Conservation (phyloP, 2,113 vertebrate species). For the Natator depressus region DNA sequence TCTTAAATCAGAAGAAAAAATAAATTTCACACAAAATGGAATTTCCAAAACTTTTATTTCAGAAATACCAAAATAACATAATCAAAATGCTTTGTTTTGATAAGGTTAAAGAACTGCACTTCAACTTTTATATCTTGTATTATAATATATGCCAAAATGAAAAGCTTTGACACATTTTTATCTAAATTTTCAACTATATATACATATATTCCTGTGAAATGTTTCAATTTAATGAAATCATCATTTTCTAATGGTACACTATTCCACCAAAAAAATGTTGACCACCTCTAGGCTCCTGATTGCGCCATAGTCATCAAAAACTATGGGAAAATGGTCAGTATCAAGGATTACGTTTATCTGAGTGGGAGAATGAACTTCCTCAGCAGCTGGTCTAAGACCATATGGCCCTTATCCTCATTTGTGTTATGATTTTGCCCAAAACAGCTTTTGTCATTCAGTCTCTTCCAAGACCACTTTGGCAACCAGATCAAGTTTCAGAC, state of each 20-base stretch:
- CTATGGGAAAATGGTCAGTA: not conserved
- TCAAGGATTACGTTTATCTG: not conserved
- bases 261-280: not conserved
- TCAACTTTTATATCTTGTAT: too few relatives aligned
- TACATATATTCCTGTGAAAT: too few relatives aligned
- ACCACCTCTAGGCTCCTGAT: not conserved
- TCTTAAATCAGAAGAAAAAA: not conserved
- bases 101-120: not conserved
- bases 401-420: not conserved
- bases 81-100: not conserved
- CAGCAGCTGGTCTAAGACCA: not conserved
- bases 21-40: not conserved
- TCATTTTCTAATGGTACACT: not conserved
- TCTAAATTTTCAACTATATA: too few relatives aligned
- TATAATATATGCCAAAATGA: too few relatives aligned
- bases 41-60: not conserved
- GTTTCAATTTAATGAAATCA: too few relatives aligned
- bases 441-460: not conserved
- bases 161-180: too few relatives aligned
- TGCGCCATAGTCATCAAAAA: not conserved
- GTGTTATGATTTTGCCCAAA: not conserved
- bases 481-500: not conserved
- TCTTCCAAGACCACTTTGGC: not conserved
- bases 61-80: not conserved
- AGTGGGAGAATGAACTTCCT: not conserved